Base-by-base conservation (phyloP, 2,888 invertebrate genomes). In the Rhamphomyia laevipes region DNA sequence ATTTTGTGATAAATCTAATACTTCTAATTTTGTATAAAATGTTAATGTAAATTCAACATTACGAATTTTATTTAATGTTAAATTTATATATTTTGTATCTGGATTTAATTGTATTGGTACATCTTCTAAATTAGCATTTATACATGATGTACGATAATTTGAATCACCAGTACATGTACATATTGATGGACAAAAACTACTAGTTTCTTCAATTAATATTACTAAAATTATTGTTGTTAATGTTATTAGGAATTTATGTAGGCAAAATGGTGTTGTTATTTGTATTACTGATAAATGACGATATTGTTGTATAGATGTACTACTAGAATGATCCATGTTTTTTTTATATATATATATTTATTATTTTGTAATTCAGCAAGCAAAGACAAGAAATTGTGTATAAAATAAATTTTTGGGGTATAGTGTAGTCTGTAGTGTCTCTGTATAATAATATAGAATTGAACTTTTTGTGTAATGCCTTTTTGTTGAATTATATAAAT, bases 61-160 rank as follows among this genome's bases (percentile, higher is more conserved):
- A 62, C 79, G 77, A 63, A 94, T 87, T 57, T 81, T 80, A 70
- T 93, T 93, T 64, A 82, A 78, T n/a, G 84, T 83, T 50, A 93
- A 78, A 65, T 86, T 85, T 63, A 93, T 83, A 69, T 83, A 81
- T 47, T 80, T 81, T 45, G 88, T 80, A 66, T 87, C 87, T 38
- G 93, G 93, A 70, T 91, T 91, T 57, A 91, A 76, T 65, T 89
- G 89, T 59, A 90, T 89, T 52, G 91, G 91, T 48, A 91, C 86
- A 59, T 87, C 84, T 66, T 87, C 87, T 56, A 91, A 77, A 53
- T 79, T 80, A 48, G 87, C 86, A 61, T 80, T 80, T 57, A 82
- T 81, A 68, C 91, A 91, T 56, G 81, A 78, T 27, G 85, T 84
- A 51, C 79, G 78, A 55, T 86, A 78, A 56, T 79, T 73, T 46